Conservation (phyloP, 2,888 invertebrate genomes). For the Sphaeridia pumilis region DNA sequence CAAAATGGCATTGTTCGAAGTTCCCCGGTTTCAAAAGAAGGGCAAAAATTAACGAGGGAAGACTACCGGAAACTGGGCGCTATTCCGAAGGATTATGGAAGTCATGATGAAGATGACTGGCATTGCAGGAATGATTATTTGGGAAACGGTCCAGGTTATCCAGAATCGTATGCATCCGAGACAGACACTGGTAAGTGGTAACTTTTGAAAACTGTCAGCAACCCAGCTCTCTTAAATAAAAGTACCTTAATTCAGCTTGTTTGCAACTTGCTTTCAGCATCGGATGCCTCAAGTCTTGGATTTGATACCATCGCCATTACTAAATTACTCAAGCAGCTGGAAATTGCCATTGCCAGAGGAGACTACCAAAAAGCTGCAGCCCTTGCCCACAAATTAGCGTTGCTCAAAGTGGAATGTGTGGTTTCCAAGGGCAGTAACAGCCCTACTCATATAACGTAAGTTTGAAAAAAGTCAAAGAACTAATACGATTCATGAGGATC, state of each 20-base stretch:
- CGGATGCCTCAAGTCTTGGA: background rate
- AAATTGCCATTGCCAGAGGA: conserved; percentile 64
- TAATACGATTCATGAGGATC: background rate
- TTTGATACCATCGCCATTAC: conserved; percentile 43
- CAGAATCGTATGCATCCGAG: background rate
- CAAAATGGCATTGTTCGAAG: too few relatives aligned
- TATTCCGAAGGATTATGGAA: conserved; percentile 25
- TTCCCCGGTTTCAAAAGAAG: background rate
- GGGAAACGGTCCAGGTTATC: too few relatives aligned
- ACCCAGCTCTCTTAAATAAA: background rate
- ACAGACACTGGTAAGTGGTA: background rate
- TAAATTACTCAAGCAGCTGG: conserved; percentile 56
- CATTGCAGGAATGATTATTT: too few relatives aligned
- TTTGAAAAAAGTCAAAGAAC: conserved; percentile 15
- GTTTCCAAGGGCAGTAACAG: conserved; percentile 42
- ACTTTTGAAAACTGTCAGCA: background rate
- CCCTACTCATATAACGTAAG: conserved; percentile 37
- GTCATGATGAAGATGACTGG: background rate
- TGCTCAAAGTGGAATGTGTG: conserved; percentile 61
- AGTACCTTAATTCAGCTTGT: too few relatives aligned
- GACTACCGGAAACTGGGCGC: conserved; percentile 31
- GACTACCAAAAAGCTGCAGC: conserved; percentile 62
- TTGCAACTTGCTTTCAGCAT: conserved; percentile 1
- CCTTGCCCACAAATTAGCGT: conserved; percentile 63
- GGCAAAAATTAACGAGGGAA: conserved; percentile 19